These are phyloP conservation scores for Cosmia trapezina DNA, from an alignment of 2,888 invertebrate genomes.

Conservation along the genomic window DNA sequence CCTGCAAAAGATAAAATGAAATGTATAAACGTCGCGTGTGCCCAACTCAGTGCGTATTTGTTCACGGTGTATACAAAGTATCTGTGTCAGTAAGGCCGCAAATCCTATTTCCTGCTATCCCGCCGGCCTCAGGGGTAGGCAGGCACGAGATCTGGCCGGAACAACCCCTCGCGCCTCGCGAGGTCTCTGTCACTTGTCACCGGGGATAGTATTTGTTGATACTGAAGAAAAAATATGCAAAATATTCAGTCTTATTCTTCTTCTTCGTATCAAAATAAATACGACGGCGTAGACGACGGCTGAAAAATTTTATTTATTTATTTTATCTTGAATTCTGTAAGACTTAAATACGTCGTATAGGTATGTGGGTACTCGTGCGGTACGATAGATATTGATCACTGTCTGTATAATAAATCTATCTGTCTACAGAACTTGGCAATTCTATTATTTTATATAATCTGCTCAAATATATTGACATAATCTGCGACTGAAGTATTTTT, in stretches of 20 bases:
- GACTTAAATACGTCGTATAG: not conserved
- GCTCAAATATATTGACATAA: too few species aligned
- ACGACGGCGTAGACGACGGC: not conserved
- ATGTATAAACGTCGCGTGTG: slow-evolving; percentile 1
- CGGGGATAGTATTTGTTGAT: not conserved
- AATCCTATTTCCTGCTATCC: slow-evolving; percentile 68
- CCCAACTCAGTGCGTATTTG: slow-evolving; percentile 23
- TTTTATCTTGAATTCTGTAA: not conserved
- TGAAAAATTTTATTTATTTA: not conserved
- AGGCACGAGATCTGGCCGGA: slow-evolving; percentile 38
- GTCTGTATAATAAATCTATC: too few species aligned
- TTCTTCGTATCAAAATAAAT: not conserved
- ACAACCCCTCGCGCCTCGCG: slow-evolving; percentile 7
- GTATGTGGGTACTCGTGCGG: not conserved
- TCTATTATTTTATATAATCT: too few species aligned
- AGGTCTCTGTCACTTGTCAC: slow-evolving; percentile 28
- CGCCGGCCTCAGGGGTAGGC: slow-evolving; percentile 27
- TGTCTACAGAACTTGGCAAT: too few species aligned
- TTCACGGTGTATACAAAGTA: slow-evolving; percentile 40
- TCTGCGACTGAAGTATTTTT: too few species aligned
- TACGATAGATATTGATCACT: too few species aligned
- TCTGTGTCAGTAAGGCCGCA: slow-evolving; percentile 40
- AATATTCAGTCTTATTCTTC: too few species aligned
- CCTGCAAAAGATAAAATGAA: not conserved
- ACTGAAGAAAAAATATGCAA: not conserved